A percentile compares a stretch with the other conserved stretches of the same genome.
These are phyloP conservation scores for Nicator chloris DNA, from an alignment of 2,113 vertebrate species.

Conservation along the genomic window DNA sequence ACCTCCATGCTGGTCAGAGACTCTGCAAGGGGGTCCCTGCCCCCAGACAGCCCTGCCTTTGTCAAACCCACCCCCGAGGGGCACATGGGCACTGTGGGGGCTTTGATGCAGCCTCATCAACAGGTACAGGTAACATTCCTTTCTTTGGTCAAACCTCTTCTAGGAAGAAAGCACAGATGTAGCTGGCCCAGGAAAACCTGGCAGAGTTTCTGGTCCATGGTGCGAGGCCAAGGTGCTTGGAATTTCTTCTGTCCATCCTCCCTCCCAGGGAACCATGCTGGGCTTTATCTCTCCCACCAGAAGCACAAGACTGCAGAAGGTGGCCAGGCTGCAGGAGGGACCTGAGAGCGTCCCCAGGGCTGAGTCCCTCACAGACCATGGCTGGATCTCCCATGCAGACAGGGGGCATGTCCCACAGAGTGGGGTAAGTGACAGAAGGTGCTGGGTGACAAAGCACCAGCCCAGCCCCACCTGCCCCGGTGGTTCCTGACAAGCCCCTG, in stretches of 20 bases:
- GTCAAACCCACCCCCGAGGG: background rate
- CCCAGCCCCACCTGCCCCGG: background rate
- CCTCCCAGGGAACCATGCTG: background rate
- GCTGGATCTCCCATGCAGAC: background rate
- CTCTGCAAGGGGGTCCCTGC: background rate
- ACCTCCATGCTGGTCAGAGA: background rate
- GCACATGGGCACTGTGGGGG: rapidly evolving
- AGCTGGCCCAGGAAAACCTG: background rate
- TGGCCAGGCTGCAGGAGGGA: background rate
- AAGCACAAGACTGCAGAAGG: rapidly evolving
- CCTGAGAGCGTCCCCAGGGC: background rate
- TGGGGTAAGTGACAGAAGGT: rapidly evolving
- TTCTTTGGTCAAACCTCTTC: background rate
- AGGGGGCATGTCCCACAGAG: rapidly evolving
- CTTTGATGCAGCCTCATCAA: background rate
- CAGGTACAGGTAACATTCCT: background rate
- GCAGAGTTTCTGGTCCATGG: background rate
- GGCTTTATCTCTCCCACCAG: background rate
- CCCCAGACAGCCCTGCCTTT: background rate
- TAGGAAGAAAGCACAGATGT: background rate
- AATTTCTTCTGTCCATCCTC: background rate
- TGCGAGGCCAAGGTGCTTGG: background rate
- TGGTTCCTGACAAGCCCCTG: background rate
- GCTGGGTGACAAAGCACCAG: background rate
- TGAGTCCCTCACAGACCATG: background rate